Conservation (phyloP, 2,888 invertebrate genomes). For the Drosophila birchii region DNA sequence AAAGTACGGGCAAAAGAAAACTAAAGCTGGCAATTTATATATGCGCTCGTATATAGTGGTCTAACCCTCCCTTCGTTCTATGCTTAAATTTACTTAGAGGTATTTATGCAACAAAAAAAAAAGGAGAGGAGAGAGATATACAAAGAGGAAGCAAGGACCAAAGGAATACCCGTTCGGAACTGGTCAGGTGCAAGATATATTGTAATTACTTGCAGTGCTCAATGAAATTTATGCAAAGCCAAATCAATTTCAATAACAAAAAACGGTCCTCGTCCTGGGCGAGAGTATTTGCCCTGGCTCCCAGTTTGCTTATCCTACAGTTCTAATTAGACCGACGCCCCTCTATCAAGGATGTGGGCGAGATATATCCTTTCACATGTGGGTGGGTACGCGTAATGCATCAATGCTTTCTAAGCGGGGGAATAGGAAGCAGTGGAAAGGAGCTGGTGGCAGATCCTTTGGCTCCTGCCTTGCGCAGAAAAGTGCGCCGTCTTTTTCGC, state of each 20-base stretch:
- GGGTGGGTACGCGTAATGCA: constrained; percentile 46
- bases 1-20: constrained; percentile 32
- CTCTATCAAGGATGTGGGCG: constrained; percentile 21
- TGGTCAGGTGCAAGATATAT: constrained; percentile 64
- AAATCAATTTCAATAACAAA: constrained; percentile 77
- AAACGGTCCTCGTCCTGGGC: constrained; percentile 18
- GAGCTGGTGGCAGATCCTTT: constrained; percentile 30
- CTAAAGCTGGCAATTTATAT: constrained; percentile 66
- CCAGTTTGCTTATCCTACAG: constrained; percentile 18
- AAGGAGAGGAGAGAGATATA: neutral
- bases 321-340: constrained; percentile 54
- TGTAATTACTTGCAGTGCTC: constrained; percentile 71
- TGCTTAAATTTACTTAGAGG: constrained; percentile 76
- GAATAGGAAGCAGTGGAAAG: neutral
- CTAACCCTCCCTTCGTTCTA: constrained; percentile 18
- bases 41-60: constrained; percentile 45
- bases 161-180: neutral
- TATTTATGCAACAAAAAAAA: constrained; percentile 71
- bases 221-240: constrained; percentile 73
- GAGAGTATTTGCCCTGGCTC: neutral
- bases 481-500: constrained; percentile 78
- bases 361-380: constrained; percentile 22
- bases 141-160: constrained; percentile 1
- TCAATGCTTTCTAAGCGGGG: constrained; percentile 22
- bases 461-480: constrained; percentile 62